These are phyloP conservation scores for Cebus imitator DNA, from an alignment of 2,113 vertebrate species.

Conservation along the genomic window DNA sequence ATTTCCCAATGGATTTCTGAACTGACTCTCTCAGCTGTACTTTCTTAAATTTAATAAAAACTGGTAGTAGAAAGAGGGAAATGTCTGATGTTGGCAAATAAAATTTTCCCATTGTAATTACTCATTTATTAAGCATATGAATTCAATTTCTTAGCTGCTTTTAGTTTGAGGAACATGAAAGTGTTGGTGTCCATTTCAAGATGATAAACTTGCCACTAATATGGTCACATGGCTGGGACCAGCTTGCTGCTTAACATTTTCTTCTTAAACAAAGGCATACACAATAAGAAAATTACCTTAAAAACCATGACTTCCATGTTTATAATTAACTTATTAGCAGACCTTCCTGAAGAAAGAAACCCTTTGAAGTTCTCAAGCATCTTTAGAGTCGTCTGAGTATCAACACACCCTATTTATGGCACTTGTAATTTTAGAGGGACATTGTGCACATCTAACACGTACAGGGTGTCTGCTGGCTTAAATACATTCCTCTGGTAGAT, in stretches of 20 bases:
- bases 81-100: not conserved
- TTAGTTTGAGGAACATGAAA: slow-evolving; percentile 14
- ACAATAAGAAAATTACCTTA: not conserved
- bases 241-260: not conserved
- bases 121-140: not conserved
- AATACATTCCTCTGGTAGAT: not conserved
- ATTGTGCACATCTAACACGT: not conserved
- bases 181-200: not conserved
- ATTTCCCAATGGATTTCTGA: not conserved
- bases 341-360: not conserved
- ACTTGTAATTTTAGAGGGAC: not conserved
- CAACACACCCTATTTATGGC: not conserved
- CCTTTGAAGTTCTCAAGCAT: not conserved
- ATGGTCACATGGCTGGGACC: not conserved
- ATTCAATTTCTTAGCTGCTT: slow-evolving; percentile 25
- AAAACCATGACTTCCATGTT: not conserved
- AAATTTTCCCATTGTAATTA: not conserved
- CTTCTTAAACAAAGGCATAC: not conserved
- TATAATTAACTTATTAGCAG: slow-evolving; percentile 25
- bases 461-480: not conserved
- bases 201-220: not conserved
- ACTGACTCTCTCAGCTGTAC: not conserved
- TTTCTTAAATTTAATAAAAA: slow-evolving; percentile 21
- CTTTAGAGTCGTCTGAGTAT: not conserved
- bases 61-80: not conserved